These are phyloP conservation scores for Tenthredo distinguenda DNA, from an alignment of 2,888 invertebrate species.

Conservation along the genomic window DNA sequence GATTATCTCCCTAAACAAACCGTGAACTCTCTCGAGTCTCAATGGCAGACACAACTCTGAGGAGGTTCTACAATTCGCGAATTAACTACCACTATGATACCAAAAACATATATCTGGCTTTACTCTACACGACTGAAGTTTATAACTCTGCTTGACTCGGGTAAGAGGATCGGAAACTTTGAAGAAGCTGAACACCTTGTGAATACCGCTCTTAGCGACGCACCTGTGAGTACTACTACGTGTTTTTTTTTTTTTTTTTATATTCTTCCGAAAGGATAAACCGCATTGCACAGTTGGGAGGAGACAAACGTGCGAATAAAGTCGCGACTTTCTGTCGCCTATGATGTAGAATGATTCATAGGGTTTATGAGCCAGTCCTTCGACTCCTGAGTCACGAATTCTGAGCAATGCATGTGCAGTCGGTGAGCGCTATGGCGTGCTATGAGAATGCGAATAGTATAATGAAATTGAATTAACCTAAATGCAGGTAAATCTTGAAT, in stretches of 20 bases:
- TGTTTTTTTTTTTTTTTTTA: not conserved
- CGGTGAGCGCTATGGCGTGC: constrained; percentile 19
- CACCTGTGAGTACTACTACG: not conserved
- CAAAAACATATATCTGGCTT: not conserved
- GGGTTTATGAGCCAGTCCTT: not conserved
- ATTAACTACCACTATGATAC: constrained; percentile 8
- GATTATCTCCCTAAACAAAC: constrained; percentile 25
- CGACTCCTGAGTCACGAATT: constrained; percentile 33
- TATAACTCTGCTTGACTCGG: not conserved
- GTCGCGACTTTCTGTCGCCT: not conserved
- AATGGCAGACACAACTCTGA: not conserved
- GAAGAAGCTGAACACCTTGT: not conserved
- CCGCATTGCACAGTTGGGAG: not conserved
- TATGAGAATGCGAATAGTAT: not conserved
- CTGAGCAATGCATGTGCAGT: constrained; percentile 14
- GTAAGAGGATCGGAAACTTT: not conserved
- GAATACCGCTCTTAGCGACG: not conserved
- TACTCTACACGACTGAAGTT: not conserved
- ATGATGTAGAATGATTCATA: constrained; percentile 21
- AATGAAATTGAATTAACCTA: not conserved
- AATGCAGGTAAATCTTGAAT: not conserved
- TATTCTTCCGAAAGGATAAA: not conserved
- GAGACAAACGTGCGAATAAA: constrained; percentile 2
- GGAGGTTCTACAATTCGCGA: not conserved
- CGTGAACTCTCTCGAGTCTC: not conserved